Percentiles rank a stretch among this genome's conserved stretches.
Conservation (phyloP, 2,888 invertebrate genomes). For the Bombyx huttoni region DNA sequence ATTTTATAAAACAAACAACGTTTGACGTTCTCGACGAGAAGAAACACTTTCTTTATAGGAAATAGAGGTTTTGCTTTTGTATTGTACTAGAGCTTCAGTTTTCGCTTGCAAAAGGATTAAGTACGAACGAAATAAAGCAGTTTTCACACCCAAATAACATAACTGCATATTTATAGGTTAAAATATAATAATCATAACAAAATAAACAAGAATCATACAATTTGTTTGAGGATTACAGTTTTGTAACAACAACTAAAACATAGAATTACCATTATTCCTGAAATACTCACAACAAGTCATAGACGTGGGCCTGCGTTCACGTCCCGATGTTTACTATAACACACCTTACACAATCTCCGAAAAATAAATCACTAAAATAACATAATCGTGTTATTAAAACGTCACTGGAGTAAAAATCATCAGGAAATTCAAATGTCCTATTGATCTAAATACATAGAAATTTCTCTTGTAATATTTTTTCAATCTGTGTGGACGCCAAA, state of each 20-base stretch:
- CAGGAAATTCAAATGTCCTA: conserved; percentile 28
- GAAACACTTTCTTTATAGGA: background rate
- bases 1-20: background rate
- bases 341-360: conserved; percentile 42
- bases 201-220: conserved; percentile 20
- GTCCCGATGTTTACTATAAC: conserved; percentile 68
- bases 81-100: conserved; percentile 21
- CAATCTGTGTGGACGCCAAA: conserved; percentile 66
- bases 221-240: conserved; percentile 17
- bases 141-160: conserved; percentile 32
- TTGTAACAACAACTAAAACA: conserved; percentile 27
- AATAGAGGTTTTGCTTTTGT: conserved; percentile 2
- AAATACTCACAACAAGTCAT: conserved; percentile 69
- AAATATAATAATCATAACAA: conserved; percentile 17
- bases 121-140: conserved; percentile 21
- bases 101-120: conserved; percentile 16
- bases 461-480: conserved; percentile 43
- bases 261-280: conserved; percentile 29
- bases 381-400: conserved; percentile 45
- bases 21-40: background rate
- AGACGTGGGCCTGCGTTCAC: conserved; percentile 67
- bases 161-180: conserved; percentile 37
- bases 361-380: conserved; percentile 44
- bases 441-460: conserved; percentile 62
- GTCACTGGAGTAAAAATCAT: conserved; percentile 40